A percentile compares a stretch with the other conserved stretches of the same genome.
Conservation (phyloP, 2,797 vertebrate species). For the Parauchenoglanis punctatus region DNA sequence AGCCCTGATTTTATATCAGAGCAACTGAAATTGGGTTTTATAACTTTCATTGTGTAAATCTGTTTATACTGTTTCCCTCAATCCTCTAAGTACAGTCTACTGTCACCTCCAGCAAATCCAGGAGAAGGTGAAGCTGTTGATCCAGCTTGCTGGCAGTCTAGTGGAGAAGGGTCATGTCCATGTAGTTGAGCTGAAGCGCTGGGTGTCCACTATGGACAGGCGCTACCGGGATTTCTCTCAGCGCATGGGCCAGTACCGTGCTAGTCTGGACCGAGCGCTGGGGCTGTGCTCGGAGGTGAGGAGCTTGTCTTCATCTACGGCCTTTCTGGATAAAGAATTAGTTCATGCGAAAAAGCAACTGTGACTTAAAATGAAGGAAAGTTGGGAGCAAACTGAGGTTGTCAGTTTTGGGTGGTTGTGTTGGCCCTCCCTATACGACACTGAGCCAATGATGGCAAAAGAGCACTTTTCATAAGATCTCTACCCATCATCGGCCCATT, state of each 20-base stretch:
- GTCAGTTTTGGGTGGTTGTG: neutral
- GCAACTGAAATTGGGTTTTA: neutral
- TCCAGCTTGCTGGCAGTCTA: constrained; percentile 95
- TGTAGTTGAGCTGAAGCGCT: constrained; percentile 90
- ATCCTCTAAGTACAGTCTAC: neutral
- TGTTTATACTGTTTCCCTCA: neutral
- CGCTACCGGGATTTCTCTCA: constrained; percentile 95
- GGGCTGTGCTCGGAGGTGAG: constrained; percentile 90
- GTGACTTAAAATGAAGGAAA: neutral
- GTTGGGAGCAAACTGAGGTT: neutral
- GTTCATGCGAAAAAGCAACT: neutral
- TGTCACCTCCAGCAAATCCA: constrained; percentile 85
- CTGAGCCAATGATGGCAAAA: neutral
- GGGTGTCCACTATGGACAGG: constrained; percentile 92
- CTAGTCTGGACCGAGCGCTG: constrained; percentile 87
- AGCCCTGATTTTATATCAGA: neutral
- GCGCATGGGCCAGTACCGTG: constrained; percentile 92
- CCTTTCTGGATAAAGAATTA: neutral
- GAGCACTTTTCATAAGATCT: neutral
- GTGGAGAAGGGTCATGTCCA: constrained; percentile 95
- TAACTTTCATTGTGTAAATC: neutral
- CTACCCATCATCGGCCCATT: neutral
- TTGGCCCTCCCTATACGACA: neutral
- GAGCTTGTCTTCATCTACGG: neutral
- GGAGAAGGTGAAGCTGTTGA: constrained; percentile 95